A percentile compares a stretch with the other conserved stretches of the same genome.
Conservation (phyloP, 2,888 invertebrate genomes). For the Temnothorax rugatulus region DNA sequence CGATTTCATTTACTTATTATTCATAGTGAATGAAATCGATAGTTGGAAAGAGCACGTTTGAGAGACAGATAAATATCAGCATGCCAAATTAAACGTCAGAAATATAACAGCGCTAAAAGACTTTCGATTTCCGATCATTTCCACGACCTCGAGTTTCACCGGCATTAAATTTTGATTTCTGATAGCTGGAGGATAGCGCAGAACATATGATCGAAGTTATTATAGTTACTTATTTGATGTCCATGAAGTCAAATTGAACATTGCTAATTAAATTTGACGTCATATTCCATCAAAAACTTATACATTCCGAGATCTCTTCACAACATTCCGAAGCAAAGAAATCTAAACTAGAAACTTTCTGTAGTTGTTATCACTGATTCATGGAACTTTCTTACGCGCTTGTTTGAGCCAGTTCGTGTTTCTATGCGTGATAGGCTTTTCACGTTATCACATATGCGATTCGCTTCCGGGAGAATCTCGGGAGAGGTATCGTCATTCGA, state of each 20-base stretch:
- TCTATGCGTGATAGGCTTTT: neutral
- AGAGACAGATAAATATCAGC: conserved; percentile 1
- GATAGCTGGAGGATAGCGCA: neutral
- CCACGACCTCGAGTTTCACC: neutral
- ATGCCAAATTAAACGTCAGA: neutral
- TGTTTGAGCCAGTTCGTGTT: neutral
- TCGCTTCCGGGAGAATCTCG: conserved; percentile 28
- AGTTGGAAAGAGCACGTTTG: neutral
- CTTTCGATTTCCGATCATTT: conserved; percentile 2
- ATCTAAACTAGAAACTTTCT: conserved; percentile 1
- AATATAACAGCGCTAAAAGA: neutral
- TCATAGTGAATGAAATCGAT: neutral
- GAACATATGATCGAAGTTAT: neutral
- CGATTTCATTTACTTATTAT: neutral
- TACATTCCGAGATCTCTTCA: neutral
- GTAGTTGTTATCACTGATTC: conserved; percentile 19
- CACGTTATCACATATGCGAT: conserved; percentile 10
- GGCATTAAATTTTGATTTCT: neutral
- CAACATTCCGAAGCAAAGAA: neutral
- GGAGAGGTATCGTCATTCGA: neutral
- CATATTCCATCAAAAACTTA: neutral
- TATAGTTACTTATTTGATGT: conserved; percentile 11
- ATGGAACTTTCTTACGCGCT: conserved; percentile 17
- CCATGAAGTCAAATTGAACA: neutral
- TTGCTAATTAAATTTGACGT: neutral